phyloP scores from a whole-genome alignment of 2,797 vertebrate species.

The Premnoplex brunnescens region DNA sequence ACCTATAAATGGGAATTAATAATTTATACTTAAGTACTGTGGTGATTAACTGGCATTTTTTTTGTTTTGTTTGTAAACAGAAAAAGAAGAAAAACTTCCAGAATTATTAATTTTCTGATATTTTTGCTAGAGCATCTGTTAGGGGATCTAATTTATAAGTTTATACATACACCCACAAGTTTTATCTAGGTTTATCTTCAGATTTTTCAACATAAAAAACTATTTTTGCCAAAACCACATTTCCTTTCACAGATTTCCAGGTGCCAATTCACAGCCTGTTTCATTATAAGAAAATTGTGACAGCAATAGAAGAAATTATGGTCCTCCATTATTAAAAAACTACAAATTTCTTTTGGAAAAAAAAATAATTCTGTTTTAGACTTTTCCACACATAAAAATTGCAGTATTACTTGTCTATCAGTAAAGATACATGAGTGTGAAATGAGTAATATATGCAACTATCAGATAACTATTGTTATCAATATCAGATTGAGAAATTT shows the following conservation, averaged over 20 bases:
- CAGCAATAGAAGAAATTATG: not conserved
- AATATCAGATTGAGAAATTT: not conserved
- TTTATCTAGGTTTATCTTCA: not conserved
- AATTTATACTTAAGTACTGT: not conserved
- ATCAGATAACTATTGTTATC: not conserved
- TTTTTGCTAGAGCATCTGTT: not conserved
- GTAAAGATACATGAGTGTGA: not conserved
- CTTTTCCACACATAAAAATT: not conserved
- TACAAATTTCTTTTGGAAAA: not conserved
- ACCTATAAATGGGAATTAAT: not conserved
- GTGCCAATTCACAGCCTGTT: not conserved
- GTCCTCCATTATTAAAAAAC: not conserved
- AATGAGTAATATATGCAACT: not conserved
- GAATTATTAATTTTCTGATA: not conserved
- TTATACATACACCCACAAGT: fast-evolving
- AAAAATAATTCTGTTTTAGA: no score
- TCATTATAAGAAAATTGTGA: not conserved
- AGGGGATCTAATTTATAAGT: not conserved
- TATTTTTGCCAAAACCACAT: not conserved
- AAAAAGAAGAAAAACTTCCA: not conserved
- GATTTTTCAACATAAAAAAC: not conserved
- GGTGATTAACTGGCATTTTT: not conserved
- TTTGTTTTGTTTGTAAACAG: not conserved
- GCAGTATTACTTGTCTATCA: not conserved
- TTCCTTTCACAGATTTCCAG: not conserved